Evolutionary conservation across 2,797 vertebrate species (phyloP).

Genomic region (Manis pentadactyla): DNA sequence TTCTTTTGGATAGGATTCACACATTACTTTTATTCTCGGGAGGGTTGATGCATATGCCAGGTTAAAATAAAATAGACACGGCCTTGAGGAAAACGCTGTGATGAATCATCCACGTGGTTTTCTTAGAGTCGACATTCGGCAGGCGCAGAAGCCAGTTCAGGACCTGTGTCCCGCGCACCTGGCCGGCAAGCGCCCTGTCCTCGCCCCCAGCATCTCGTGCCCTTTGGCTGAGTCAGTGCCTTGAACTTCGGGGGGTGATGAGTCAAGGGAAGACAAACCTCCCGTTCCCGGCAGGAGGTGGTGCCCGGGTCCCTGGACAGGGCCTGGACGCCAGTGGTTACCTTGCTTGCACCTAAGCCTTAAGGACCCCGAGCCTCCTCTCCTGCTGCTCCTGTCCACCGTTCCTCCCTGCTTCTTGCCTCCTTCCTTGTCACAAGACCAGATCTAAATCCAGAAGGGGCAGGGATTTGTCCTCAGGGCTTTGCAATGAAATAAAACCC

Average conservation of each 20-base stretch:
- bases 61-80: background rate
- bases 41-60: background rate
- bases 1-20: background rate
- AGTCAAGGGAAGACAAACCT: background rate
- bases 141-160: rapidly evolving
- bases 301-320: rapidly evolving
- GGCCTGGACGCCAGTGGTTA: rapidly evolving
- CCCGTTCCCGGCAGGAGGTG: no score
- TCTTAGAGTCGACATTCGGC: background rate
- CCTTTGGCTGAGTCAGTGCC: background rate
- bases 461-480: background rate
- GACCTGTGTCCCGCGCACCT: rapidly evolving
- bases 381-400: background rate
- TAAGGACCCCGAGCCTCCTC: background rate
- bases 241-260: background rate
- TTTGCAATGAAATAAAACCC: background rate
- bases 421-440: background rate
- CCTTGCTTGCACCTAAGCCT: rapidly evolving
- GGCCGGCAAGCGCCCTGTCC: rapidly evolving
- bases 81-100: background rate
- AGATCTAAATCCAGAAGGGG: background rate
- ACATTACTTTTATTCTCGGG: background rate
- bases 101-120: rapidly evolving
- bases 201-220: rapidly evolving
- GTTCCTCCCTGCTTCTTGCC: background rate